phyloP scores from a whole-genome alignment of 2,797 vertebrate genomes.

The Tokudaia tokunoshimensis region DNA sequence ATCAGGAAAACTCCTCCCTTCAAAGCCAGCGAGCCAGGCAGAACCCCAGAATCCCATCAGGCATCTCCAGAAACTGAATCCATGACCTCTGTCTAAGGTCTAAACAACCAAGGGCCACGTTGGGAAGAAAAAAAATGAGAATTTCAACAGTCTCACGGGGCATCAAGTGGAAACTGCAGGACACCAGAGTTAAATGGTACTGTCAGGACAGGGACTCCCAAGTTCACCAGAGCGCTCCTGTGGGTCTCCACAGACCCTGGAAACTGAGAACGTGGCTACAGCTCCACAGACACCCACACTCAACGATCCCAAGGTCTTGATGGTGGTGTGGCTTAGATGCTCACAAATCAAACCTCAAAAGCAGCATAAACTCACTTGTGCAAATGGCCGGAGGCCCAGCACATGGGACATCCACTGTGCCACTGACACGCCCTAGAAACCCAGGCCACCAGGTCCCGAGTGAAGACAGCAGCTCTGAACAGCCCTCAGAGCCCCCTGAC shows the following conservation, averaged over 20 bases:
- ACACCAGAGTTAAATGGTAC: not conserved
- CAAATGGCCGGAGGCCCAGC: not conserved
- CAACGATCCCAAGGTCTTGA: not conserved
- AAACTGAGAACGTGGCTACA: not conserved
- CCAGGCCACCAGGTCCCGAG: rapidly evolving
- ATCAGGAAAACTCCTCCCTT: not conserved
- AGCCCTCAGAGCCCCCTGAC: not conserved
- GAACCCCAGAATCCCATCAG: not conserved
- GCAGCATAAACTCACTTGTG: not conserved
- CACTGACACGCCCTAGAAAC: not conserved
- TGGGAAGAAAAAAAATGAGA: not conserved
- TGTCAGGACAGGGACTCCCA: not conserved
- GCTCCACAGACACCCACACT: not conserved
- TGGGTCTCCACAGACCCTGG: not conserved
- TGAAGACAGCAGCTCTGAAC: not conserved
- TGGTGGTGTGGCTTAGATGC: not conserved
- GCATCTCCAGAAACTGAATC: not conserved
- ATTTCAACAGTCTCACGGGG: too few species aligned
- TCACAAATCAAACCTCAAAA: not conserved
- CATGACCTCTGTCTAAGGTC: not conserved
- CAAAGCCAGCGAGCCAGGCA: too few species aligned
- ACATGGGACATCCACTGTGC: too few species aligned
- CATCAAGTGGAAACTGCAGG: rapidly evolving
- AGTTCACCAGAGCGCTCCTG: not conserved
- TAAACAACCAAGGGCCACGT: not conserved